Evolutionary conservation across 2,888 invertebrate genomes (phyloP).

Genomic region (Galerucella calmariensis): DNA sequence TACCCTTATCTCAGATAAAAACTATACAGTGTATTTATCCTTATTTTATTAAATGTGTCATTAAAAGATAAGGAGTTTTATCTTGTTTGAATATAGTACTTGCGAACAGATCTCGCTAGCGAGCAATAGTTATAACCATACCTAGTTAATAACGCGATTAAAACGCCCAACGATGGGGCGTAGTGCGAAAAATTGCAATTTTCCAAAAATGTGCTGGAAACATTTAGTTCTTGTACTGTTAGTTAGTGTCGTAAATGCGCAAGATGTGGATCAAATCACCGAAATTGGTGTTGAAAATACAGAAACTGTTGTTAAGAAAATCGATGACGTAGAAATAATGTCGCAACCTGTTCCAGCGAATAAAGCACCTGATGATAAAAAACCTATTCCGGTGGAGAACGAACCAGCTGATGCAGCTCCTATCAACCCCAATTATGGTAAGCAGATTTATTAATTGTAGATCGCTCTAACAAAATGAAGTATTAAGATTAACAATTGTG

Average conservation of each 20-base stretch:
- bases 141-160: constrained; percentile 23
- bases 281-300: background rate
- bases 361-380: constrained; percentile 16
- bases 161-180: constrained; percentile 23
- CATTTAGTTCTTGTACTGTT: constrained; percentile 2
- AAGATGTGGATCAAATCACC: background rate
- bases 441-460: background rate
- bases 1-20: constrained; percentile 32
- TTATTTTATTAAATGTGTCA: constrained; percentile 45
- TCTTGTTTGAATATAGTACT: constrained; percentile 37
- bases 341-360: constrained; percentile 30
- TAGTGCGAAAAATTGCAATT: constrained; percentile 20
- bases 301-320: constrained; percentile 22
- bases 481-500: background rate
- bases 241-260: constrained; percentile 4
- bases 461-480: background rate
- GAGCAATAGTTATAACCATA: constrained; percentile 16
- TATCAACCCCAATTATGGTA: constrained; percentile 34
- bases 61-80: constrained; percentile 46
- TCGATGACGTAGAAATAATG: constrained; percentile 40
- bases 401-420: background rate
- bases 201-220: constrained; percentile 25
- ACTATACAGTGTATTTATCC: constrained; percentile 33
- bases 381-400: constrained; percentile 32
- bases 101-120: constrained; percentile 20